Evolutionary conservation across 1,140 invertebrate species (phyloP).

Genomic region (Homalodisca vitripennis): DNA sequence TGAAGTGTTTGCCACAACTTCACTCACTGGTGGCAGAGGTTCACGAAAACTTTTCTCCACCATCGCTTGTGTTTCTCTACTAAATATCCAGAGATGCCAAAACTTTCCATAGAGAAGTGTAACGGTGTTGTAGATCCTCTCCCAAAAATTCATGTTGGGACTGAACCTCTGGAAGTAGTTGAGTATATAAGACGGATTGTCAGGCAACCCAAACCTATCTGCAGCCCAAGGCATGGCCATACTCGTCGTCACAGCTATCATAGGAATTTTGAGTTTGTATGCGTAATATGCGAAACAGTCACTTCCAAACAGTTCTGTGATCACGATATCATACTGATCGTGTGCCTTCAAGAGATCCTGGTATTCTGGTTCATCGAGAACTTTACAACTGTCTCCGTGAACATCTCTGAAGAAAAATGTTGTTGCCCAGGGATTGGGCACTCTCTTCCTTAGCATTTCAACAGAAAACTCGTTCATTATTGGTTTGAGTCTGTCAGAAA

Average conservation of each 20-base stretch:
- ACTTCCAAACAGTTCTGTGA: slow-evolving; percentile 42
- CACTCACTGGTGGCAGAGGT: slow-evolving; percentile 45
- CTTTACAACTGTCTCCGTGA: neutral
- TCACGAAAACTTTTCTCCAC: neutral
- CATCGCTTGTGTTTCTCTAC: neutral
- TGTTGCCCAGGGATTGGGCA: neutral
- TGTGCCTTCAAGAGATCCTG: slow-evolving; percentile 51
- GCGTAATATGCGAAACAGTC: slow-evolving; percentile 40
- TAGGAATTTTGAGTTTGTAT: slow-evolving; percentile 55
- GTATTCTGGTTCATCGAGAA: slow-evolving; percentile 44
- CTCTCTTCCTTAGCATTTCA: neutral
- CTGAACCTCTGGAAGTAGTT: neutral
- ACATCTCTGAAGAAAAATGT: neutral
- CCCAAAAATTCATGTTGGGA: slow-evolving; percentile 3
- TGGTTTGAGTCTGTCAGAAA: neutral
- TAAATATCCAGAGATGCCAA: slow-evolving; percentile 37
- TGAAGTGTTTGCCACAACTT: slow-evolving; percentile 57
- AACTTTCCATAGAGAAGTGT: slow-evolving; percentile 4
- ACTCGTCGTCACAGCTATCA: slow-evolving; percentile 56
- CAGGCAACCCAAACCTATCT: slow-evolving; percentile 41
- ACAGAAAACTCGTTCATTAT: neutral
- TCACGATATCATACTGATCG: slow-evolving; percentile 45
- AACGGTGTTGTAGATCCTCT: slow-evolving; percentile 18
- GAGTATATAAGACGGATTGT: slow-evolving; percentile 34
- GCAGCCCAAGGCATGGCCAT: slow-evolving; percentile 61